A percentile compares a stretch with the other conserved stretches of the same genome.
phyloP scores from a whole-genome alignment of 2,888 invertebrate genomes.

The Peribatodes rhomboidaria region DNA sequence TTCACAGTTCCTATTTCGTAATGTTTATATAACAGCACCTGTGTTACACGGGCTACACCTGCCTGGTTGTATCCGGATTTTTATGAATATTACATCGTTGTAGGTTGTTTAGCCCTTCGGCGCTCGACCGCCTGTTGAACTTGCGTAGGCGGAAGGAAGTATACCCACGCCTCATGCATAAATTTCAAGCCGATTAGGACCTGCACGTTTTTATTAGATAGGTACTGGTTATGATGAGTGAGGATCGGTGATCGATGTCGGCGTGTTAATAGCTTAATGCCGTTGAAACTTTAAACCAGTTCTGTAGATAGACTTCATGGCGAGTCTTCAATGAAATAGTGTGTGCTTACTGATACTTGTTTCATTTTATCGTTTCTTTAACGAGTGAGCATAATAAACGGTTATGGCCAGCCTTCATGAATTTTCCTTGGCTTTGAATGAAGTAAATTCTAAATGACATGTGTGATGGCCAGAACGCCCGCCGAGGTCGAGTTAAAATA shows the following conservation, averaged over 20 bases:
- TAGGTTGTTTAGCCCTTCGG: slow-evolving; percentile 2
- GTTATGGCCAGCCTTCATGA: slow-evolving; percentile 13
- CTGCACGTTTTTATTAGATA: slow-evolving; percentile 4
- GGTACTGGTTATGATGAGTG: slow-evolving; percentile 14
- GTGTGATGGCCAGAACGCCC: slow-evolving; percentile 13
- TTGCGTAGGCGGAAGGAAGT: slow-evolving; percentile 43
- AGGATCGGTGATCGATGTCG: background rate
- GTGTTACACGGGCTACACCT: slow-evolving; percentile 18
- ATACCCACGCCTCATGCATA: slow-evolving; percentile 38
- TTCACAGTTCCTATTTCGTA: slow-evolving; percentile 15
- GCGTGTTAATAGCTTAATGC: background rate
- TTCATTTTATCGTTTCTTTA: background rate
- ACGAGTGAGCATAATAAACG: slow-evolving; percentile 9
- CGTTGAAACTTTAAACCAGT: background rate
- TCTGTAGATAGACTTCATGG: background rate
- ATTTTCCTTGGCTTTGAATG: slow-evolving; percentile 14
- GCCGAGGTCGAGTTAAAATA: slow-evolving; percentile 32
- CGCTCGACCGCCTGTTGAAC: slow-evolving; percentile 22
- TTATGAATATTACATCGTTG: slow-evolving; percentile 21
- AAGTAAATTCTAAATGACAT: slow-evolving; percentile 18
- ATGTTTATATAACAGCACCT: slow-evolving; percentile 24
- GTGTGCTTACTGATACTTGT: background rate
- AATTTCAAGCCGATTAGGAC: slow-evolving; percentile 29
- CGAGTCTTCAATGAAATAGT: background rate
- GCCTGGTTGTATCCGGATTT: slow-evolving; percentile 9